These are phyloP conservation scores for Hemichromis elongatus DNA, from an alignment of 2,113 vertebrate species.

Conservation along the genomic window DNA sequence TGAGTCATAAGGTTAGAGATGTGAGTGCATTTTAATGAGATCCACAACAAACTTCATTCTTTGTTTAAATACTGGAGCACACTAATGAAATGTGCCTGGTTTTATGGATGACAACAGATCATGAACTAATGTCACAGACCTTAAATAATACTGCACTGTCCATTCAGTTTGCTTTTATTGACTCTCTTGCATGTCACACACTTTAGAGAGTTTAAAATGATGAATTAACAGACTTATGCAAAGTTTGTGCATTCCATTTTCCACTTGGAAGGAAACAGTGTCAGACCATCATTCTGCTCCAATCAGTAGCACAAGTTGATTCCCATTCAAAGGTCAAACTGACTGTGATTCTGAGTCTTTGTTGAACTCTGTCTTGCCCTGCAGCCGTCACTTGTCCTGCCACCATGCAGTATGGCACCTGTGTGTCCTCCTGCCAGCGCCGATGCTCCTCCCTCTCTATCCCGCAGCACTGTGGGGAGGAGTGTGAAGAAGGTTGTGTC, in stretches of 20 bases:
- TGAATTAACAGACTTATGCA: neutral
- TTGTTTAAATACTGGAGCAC: neutral
- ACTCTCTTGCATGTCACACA: neutral
- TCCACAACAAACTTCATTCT: neutral
- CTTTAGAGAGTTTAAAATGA: neutral
- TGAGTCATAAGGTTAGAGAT: neutral
- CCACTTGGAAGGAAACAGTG: neutral
- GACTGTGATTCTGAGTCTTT: neutral
- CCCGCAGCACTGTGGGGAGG: constrained; percentile 77
- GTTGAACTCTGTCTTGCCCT: neutral
- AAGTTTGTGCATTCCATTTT: neutral
- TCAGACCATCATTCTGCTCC: neutral
- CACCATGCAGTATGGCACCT: constrained; percentile 89
- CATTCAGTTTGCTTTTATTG: neutral
- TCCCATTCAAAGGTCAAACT: neutral
- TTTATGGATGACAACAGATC: neutral
- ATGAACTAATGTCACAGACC: neutral
- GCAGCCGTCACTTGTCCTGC: constrained; percentile 82
- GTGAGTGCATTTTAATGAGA: neutral
- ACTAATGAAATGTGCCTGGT: neutral
- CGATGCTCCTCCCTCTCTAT: constrained; percentile 83
- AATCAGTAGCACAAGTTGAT: neutral
- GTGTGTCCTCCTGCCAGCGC: constrained; percentile 83
- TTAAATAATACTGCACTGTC: neutral
- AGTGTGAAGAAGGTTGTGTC: constrained; percentile 90